These are phyloP conservation scores for Cossypha dichroa DNA, from an alignment of 2,797 vertebrate species.

Conservation along the genomic window DNA sequence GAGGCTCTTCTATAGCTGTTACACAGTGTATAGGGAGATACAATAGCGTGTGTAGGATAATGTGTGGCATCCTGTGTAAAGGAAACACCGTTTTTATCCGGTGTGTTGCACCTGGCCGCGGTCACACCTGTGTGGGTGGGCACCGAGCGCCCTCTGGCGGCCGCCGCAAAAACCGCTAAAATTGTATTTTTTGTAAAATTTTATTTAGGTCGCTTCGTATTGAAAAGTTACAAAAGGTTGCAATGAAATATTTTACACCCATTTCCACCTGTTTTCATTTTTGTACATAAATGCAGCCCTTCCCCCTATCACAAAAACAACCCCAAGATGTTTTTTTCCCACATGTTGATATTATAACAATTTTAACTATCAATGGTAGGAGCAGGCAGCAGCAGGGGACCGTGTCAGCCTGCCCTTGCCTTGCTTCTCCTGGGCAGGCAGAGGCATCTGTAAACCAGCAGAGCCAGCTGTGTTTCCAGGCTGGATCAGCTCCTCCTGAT, in stretches of 20 bases:
- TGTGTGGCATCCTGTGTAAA: accelerated
- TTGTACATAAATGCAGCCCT: background rate
- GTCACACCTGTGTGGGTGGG: background rate
- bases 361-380: background rate
- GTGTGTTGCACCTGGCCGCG: accelerated
- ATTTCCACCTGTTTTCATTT: background rate
- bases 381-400: background rate
- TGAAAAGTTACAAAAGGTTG: background rate
- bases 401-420: background rate
- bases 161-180: background rate
- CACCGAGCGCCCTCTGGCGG: background rate
- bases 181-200: background rate
- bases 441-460: background rate
- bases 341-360: background rate
- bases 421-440: background rate
- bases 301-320: accelerated
- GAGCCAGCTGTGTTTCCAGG: background rate
- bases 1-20: background rate
- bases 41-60: accelerated
- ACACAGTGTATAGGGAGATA: background rate
- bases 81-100: accelerated
- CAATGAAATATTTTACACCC: background rate
- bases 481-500: background rate
- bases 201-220: background rate
- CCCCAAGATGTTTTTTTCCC: background rate